Percentiles rank a stretch among this genome's conserved stretches.
Conservation (phyloP, 2,113 vertebrate species). For the Cacatua alba region DNA sequence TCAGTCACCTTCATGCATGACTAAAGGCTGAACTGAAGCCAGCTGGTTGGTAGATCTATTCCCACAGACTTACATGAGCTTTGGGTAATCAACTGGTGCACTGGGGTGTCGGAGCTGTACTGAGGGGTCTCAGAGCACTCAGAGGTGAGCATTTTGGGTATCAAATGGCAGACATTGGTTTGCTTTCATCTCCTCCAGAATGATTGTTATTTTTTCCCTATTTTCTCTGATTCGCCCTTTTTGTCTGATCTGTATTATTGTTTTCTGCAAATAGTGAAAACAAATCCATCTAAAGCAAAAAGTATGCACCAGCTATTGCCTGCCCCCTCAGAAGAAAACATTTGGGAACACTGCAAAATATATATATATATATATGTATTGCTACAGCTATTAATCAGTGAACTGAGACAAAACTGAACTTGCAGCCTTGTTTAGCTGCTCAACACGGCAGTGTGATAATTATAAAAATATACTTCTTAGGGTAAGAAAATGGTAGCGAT, state of each 20-base stretch:
- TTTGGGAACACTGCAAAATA: background rate
- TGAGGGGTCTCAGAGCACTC: background rate
- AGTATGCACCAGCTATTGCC: background rate
- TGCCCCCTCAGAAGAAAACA: background rate
- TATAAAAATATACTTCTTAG: slow-evolving; percentile 2
- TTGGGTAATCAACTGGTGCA: background rate
- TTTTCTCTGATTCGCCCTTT: background rate
- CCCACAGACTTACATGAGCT: background rate
- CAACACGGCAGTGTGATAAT: background rate
- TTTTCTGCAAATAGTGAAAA: background rate
- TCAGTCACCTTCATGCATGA: background rate
- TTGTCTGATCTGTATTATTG: background rate
- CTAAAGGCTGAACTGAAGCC: background rate
- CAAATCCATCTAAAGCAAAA: background rate
- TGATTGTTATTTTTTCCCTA: background rate
- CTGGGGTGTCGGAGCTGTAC: fast-evolving
- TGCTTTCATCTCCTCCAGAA: background rate
- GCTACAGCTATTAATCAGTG: slow-evolving; percentile 1
- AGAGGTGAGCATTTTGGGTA: background rate
- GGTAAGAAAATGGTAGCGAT: background rate
- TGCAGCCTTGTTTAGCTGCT: slow-evolving; percentile 27
- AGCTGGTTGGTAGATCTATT: background rate
- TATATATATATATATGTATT: background rate
- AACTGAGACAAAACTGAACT: background rate
- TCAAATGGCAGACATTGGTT: background rate